A percentile compares a stretch with the other conserved stretches of the same genome.
phyloP scores from a whole-genome alignment of 2,113 vertebrate genomes.

The Tetrao urogallus region DNA sequence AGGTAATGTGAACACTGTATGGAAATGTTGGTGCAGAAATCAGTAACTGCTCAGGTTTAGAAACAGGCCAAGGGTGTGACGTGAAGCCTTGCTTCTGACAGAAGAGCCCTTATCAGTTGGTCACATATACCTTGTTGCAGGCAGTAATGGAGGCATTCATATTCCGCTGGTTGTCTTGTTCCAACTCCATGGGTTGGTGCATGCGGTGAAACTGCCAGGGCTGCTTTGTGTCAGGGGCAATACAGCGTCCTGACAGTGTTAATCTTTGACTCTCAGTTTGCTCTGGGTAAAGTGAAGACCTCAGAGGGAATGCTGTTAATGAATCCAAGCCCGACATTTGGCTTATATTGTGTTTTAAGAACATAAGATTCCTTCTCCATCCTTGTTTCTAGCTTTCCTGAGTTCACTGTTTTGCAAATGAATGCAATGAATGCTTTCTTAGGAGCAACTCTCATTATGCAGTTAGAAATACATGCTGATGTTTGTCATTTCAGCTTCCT shows the following conservation, averaged over 20 bases:
- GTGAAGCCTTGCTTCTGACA: neutral
- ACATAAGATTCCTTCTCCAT: neutral
- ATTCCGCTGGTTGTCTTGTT: neutral
- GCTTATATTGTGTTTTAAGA: neutral
- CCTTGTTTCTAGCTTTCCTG: neutral
- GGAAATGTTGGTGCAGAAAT: neutral
- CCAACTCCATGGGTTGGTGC: fast-evolving
- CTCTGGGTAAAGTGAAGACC: neutral
- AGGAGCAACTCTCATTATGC: neutral
- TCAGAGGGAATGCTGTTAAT: neutral
- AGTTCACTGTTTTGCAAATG: neutral
- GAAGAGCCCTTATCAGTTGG: neutral
- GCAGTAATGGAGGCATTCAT: neutral
- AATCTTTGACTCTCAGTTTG: neutral
- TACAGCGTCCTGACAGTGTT: fast-evolving
- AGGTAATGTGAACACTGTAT: constrained; percentile 79
- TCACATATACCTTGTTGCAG: neutral
- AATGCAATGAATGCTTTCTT: neutral
- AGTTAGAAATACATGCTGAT: neutral
- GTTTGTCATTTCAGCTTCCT: neutral
- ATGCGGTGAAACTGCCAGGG: neutral
- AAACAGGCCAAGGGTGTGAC: neutral
- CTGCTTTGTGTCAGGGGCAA: neutral
- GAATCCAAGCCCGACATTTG: neutral
- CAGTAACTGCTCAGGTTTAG: neutral